Evolutionary conservation across 2,888 invertebrate genomes (phyloP), one percentile per base, ranked within the genome.

Genomic region (Carabus problematicus): DNA sequence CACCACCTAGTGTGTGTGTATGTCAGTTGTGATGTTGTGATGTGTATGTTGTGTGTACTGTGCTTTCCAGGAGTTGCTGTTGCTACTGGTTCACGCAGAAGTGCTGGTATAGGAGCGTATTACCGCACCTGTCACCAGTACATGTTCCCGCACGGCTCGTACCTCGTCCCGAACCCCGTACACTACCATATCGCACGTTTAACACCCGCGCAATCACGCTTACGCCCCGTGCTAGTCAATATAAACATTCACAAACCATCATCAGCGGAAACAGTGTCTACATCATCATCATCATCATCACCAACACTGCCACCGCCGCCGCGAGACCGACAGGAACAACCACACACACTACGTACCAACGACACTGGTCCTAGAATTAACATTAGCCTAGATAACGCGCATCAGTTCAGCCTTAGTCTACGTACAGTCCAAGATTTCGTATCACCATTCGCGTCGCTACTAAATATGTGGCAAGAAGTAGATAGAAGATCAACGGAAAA

Each of bases 131-230:
- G 77, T 70, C 80, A 76, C 74, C 78, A 78, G 73, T 76, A 78
- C 59, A 82, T 82, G 45, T 76, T 81, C 49, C 82, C 82, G 8
- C 79, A 78, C 68, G 82, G 82, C 56, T 80, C 82, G 6, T 82
- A 80, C 72, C 59, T 72, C 56, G 71, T 77, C 11, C 82, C 82
- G 58, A 82, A 82, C 72, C 82, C 82, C 49, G 74, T 74, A 41
- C 82, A 82, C 72, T 82, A 77, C 75, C 82, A 82, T 72, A 75
- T 81, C 71, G 80, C 75, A 12, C 79, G 75, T 55, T 72, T 76
- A 61, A 76, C 73, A 42, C 73, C 78, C 60, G 74, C 77, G 14
- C 74, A 78, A 59, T 72, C 73, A 67, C 73, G 74, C 47, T 75
- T 75, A 72, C 76, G 76, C 19, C 80, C 81, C 7, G 43, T 61